phyloP scores from a whole-genome alignment of 2,113 vertebrate genomes.

The Vireo altiloquus region DNA sequence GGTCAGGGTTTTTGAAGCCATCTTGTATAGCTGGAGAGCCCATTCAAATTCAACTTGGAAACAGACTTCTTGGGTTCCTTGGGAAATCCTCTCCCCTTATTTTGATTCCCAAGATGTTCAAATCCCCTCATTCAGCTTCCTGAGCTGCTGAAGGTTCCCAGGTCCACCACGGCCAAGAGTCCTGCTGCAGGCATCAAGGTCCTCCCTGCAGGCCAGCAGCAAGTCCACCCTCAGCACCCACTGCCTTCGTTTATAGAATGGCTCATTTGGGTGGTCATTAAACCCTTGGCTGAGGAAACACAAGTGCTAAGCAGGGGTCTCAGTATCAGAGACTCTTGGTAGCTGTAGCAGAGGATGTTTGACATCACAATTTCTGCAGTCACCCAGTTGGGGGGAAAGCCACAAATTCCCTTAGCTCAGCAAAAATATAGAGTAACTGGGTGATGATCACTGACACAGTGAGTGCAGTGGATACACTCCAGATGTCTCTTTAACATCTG shows the following conservation, averaged over 20 bases:
- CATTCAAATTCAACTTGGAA: not conserved
- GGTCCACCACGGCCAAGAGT: not conserved
- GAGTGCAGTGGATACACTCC: not conserved
- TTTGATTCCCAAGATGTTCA: not conserved
- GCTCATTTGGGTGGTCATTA: not conserved
- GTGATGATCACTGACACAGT: not conserved
- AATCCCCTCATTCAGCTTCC: not conserved
- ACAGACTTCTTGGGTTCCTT: not conserved
- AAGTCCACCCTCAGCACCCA: not conserved
- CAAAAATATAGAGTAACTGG: not conserved
- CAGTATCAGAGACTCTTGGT: not conserved
- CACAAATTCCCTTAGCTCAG: not conserved
- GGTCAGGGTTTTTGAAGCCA: not conserved
- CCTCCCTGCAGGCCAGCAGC: not conserved
- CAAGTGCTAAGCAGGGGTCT: not conserved
- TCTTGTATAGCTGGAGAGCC: not conserved
- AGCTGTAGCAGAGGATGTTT: not conserved
- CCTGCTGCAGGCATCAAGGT: not conserved
- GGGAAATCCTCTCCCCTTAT: not conserved
- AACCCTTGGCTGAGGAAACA: not conserved
- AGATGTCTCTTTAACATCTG: slow-evolving; percentile 6
- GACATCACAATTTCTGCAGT: not conserved
- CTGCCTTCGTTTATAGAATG: not conserved
- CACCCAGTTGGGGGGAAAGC: not conserved
- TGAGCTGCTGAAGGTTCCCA: not conserved